A percentile compares a stretch with the other conserved stretches of the same genome.
These are phyloP conservation scores for Sisyra terminalis DNA, from an alignment of 2,888 invertebrate species.

Conservation along the genomic window DNA sequence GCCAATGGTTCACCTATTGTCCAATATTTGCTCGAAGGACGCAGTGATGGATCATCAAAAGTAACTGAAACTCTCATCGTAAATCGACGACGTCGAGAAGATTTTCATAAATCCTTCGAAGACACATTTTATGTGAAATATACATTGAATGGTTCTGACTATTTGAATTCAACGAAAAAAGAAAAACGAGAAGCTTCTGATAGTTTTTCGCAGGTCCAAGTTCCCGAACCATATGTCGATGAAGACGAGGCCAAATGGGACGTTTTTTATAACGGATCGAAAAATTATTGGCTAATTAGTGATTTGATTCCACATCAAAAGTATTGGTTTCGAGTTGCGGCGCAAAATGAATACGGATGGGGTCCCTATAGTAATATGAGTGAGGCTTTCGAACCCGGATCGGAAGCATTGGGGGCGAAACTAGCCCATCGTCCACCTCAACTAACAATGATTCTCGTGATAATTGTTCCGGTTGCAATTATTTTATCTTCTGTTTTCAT, in stretches of 20 bases:
- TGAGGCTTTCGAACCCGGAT: conserved; percentile 34
- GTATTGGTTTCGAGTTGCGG: conserved; percentile 60
- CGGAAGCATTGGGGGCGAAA: conserved; percentile 20
- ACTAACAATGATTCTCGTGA: conserved; percentile 41
- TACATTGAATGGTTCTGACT: background rate
- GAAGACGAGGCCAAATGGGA: conserved; percentile 36
- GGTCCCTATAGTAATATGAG: conserved; percentile 58
- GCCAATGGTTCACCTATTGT: conserved; percentile 61
- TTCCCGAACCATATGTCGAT: conserved; percentile 33
- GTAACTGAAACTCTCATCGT: background rate
- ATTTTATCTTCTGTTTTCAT: conserved; percentile 21
- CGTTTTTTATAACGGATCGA: conserved; percentile 58
- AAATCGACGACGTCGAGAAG: background rate
- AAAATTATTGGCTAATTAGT: conserved; percentile 66
- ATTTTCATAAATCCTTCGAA: background rate
- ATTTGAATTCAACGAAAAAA: background rate
- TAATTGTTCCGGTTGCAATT: conserved; percentile 35
- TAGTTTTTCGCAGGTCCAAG: conserved; percentile 1
- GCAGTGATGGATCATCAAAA: conserved; percentile 1
- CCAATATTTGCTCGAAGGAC: conserved; percentile 61
- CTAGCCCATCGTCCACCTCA: conserved; percentile 33
- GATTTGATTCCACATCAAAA: conserved; percentile 41
- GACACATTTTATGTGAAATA: background rate
- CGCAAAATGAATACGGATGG: conserved; percentile 68
- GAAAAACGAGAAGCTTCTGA: background rate